Conservation (phyloP, 1,140 invertebrate genomes). For the Pseudomyrmex concolor region DNA sequence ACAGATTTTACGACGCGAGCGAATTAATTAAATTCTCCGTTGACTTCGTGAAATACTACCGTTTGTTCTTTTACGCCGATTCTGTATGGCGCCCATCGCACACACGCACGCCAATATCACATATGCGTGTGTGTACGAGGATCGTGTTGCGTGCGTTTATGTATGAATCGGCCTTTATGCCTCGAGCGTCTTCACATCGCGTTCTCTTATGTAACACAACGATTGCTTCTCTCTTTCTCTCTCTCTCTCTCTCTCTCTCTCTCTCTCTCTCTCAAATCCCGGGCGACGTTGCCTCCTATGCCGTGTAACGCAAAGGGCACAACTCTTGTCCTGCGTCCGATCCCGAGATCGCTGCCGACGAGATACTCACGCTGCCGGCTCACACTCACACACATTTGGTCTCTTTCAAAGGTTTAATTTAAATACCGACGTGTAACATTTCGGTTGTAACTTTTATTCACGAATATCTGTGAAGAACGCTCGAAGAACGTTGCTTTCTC, state of each 20-base stretch:
- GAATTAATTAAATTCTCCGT: slow-evolving; percentile 8
- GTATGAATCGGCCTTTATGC: slow-evolving; percentile 63
- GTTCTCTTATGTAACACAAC: slow-evolving; percentile 66
- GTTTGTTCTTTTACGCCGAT: slow-evolving; percentile 63
- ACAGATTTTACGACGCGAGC: background rate
- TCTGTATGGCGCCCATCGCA: slow-evolving; percentile 10
- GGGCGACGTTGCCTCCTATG: slow-evolving; percentile 34
- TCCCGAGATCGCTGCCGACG: slow-evolving; percentile 30
- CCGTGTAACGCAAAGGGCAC: slow-evolving; percentile 57
- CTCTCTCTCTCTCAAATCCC: slow-evolving; percentile 34
- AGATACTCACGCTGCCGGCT: slow-evolving; percentile 18
- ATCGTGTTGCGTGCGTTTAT: background rate
- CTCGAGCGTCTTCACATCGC: slow-evolving; percentile 51
- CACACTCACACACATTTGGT: slow-evolving; percentile 8
- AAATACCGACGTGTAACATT: slow-evolving; percentile 57
- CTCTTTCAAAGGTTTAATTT: slow-evolving; percentile 58
- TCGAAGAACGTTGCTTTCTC: background rate
- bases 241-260: too few relatives aligned
- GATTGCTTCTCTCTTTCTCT: slow-evolving; percentile 52
- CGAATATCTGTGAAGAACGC: slow-evolving; percentile 17
- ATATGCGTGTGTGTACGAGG: background rate
- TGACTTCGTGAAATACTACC: slow-evolving; percentile 42
- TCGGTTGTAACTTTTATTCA: slow-evolving; percentile 37
- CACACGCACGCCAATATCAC: background rate
- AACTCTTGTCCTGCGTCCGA: slow-evolving; percentile 53